These are phyloP conservation scores for Champsocephalus gunnari DNA, from an alignment of 2,797 vertebrate species.

Conservation along the genomic window DNA sequence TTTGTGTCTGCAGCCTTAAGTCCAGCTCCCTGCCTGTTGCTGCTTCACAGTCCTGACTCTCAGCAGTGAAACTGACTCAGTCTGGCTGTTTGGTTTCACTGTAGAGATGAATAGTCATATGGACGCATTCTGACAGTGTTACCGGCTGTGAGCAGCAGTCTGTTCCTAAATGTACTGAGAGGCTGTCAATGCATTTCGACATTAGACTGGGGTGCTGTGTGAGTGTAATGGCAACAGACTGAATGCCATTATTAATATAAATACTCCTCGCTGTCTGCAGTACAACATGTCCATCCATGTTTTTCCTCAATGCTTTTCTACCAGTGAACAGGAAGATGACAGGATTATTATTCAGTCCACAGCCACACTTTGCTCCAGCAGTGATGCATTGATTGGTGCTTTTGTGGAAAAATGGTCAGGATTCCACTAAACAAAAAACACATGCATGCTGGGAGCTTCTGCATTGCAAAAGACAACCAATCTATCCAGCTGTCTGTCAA, in stretches of 20 bases:
- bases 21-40: neutral
- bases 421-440: neutral
- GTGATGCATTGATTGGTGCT: slow-evolving; percentile 8
- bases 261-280: neutral
- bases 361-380: slow-evolving; percentile 18
- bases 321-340: slow-evolving; percentile 5
- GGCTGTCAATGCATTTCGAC: neutral
- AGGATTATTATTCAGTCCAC: slow-evolving; percentile 16
- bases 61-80: slow-evolving; percentile 7
- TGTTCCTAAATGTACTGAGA: neutral
- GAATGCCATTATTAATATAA: neutral
- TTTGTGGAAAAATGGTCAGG: neutral
- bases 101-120: neutral
- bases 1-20: neutral
- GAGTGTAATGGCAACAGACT: slow-evolving; percentile 1
- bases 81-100: slow-evolving; percentile 11
- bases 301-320: slow-evolving; percentile 2
- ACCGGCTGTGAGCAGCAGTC: slow-evolving; percentile 3
- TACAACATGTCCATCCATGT: neutral
- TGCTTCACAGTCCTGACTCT: slow-evolving; percentile 8
- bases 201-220: neutral
- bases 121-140: slow-evolving; percentile 6
- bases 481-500: neutral
- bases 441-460: slow-evolving; percentile 10
- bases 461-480: neutral